A percentile compares a stretch with the other conserved stretches of the same genome.
phyloP scores from a whole-genome alignment of 30 jellyfish, hydroid and myxozoan species.

The Hydractinia echinata region DNA sequence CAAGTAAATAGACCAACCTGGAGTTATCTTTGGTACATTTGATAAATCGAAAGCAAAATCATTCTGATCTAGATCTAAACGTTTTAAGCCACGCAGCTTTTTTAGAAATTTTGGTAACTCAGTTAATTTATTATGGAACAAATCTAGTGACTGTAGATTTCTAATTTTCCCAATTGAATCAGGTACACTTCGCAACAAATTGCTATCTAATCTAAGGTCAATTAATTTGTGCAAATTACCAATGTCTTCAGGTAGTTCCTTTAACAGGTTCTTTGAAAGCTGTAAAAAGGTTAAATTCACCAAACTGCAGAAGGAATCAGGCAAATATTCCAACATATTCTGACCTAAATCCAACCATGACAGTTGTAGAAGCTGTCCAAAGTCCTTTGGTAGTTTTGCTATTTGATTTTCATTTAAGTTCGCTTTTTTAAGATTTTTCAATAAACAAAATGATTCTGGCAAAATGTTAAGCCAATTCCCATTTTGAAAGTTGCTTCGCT shows the following conservation, averaged over 20 bases:
- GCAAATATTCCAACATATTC: conserved; percentile 57
- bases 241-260: conserved; percentile 49
- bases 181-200: conserved; percentile 49
- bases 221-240: conserved; percentile 52
- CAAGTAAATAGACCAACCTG: neutral
- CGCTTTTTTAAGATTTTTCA: conserved; percentile 34
- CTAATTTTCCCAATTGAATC: conserved; percentile 40
- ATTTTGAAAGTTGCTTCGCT: conserved; percentile 80
- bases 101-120: conserved; percentile 53
- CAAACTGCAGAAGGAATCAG: conserved; percentile 65
- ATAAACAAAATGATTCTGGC: conserved; percentile 65
- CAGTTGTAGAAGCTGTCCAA: conserved; percentile 54
- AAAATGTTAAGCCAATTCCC: conserved; percentile 72
- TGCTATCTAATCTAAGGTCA: conserved; percentile 70
- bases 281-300: conserved; percentile 54
- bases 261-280: conserved; percentile 66
- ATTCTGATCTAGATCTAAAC: conserved; percentile 77
- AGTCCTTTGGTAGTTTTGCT: conserved; percentile 36
- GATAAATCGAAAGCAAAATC: conserved; percentile 27
- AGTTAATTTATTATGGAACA: conserved; percentile 56
- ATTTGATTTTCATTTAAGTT: conserved; percentile 84
- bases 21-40: conserved; percentile 58
- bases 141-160: conserved; percentile 63
- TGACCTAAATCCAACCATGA: conserved; percentile 91
- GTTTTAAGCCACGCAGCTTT: conserved; percentile 36